Percentiles rank a stretch among this genome's conserved stretches.
These are phyloP conservation scores for Lepidocyrtoides sp. DNA, from an alignment of 2,888 invertebrate species.

Conservation along the genomic window DNA sequence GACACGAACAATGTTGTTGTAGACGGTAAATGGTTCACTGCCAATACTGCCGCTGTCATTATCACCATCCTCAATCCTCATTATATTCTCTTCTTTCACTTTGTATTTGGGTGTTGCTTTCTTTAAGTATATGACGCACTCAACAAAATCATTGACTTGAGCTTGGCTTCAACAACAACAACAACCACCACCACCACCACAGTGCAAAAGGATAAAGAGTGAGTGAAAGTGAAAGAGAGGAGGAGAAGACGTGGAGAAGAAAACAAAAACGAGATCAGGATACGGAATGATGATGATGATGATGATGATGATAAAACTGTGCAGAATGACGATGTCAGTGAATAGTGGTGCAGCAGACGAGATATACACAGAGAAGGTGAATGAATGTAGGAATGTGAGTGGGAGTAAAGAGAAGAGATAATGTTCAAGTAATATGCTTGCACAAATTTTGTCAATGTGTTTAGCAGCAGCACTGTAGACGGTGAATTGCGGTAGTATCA, in stretches of 20 bases:
- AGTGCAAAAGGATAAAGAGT: slow-evolving; percentile 1
- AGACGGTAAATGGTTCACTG: background rate
- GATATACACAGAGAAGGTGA: background rate
- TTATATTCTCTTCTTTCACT: slow-evolving; percentile 32
- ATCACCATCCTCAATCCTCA: background rate
- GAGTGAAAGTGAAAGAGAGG: background rate
- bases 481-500: background rate
- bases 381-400: too few relatives aligned
- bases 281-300: slow-evolving; percentile 31
- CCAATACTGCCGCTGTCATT: slow-evolving; percentile 24
- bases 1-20: slow-evolving; percentile 16
- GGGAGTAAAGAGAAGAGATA: background rate
- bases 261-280: slow-evolving; percentile 44
- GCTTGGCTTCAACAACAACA: slow-evolving; percentile 10
- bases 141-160: slow-evolving; percentile 18
- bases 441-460: slow-evolving; percentile 9
- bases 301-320: slow-evolving; percentile 44
- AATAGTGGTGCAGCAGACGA: slow-evolving; percentile 9
- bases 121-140: background rate
- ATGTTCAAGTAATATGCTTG: slow-evolving; percentile 22
- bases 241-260: slow-evolving; percentile 7
- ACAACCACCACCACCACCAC: too few relatives aligned
- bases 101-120: background rate
- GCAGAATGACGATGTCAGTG: slow-evolving; percentile 37
- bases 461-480: background rate